A percentile compares a stretch with the other conserved stretches of the same genome.
Conservation (phyloP, 2,797 vertebrate genomes). For the Lagorchestes hirsutus region DNA sequence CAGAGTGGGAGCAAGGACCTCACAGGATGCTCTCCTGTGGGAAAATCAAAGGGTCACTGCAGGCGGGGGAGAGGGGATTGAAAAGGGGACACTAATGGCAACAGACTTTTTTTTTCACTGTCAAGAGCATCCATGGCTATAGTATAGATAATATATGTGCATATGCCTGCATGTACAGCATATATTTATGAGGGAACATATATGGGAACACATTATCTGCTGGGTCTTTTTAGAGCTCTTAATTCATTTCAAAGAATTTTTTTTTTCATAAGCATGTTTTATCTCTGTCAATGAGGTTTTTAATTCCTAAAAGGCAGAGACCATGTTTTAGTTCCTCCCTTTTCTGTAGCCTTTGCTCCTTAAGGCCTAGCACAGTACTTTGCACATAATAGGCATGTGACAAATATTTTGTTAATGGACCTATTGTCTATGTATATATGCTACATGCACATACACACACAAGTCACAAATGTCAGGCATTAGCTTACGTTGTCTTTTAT, state of each 20-base stretch:
- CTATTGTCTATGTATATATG: too few relatives aligned
- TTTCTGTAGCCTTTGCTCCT: background rate
- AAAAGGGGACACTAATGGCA: constrained; percentile 33
- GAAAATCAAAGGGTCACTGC: constrained; percentile 77
- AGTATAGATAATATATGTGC: constrained; percentile 1
- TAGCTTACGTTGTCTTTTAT: background rate
- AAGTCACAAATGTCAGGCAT: background rate
- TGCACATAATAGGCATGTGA: background rate
- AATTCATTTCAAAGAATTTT: background rate
- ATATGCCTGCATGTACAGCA: background rate
- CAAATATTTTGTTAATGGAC: background rate
- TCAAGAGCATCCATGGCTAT: background rate
- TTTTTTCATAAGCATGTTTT: background rate
- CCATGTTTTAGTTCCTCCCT: background rate
- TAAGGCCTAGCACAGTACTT: background rate
- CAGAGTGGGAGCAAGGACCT: constrained; percentile 73
- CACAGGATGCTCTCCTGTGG: constrained; percentile 68
- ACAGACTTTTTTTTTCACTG: constrained; percentile 61
- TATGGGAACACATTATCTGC: background rate
- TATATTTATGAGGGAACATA: background rate
- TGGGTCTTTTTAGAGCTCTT: background rate
- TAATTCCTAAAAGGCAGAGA: background rate
- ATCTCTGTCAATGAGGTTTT: background rate
- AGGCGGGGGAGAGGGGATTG: constrained; percentile 47
- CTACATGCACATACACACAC: background rate